phyloP scores from a whole-genome alignment of 2,888 invertebrate species.

The Hypsopygia costalis region DNA sequence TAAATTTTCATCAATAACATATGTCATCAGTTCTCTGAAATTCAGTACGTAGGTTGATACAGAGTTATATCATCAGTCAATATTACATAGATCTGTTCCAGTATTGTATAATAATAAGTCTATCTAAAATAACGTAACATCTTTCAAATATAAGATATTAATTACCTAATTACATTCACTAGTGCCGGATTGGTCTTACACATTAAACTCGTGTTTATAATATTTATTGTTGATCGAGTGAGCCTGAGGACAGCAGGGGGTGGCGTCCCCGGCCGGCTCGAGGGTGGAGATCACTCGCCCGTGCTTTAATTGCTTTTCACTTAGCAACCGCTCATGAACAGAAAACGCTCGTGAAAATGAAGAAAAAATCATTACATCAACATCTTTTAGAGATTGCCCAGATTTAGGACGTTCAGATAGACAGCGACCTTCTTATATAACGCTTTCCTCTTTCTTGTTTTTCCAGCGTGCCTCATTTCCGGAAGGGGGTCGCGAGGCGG shows the following conservation, averaged over 20 bases:
- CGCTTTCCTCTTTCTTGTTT: slow-evolving; percentile 78
- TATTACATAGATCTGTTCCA: no score
- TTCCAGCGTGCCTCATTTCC: slow-evolving; percentile 79
- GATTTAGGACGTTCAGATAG: slow-evolving; percentile 73
- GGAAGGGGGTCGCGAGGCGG: slow-evolving; percentile 64
- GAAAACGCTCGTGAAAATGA: slow-evolving; percentile 71
- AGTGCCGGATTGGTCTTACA: background rate
- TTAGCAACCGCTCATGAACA: slow-evolving; percentile 80
- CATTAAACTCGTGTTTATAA: slow-evolving; percentile 37
- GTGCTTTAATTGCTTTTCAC: slow-evolving; percentile 81
- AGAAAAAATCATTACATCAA: slow-evolving; percentile 80
- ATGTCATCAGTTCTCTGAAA: no score
- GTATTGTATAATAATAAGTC: no score
- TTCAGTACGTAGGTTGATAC: no score
- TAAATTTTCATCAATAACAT: no score
- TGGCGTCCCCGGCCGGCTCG: slow-evolving; percentile 30
- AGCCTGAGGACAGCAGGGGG: slow-evolving; percentile 40
- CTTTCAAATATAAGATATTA: no score
- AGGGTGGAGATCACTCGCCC: slow-evolving; percentile 77
- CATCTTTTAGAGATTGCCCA: slow-evolving; percentile 78
- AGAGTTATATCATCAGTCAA: no score
- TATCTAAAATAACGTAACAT: no score
- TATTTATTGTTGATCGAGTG: slow-evolving; percentile 66
- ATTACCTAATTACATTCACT: no score
- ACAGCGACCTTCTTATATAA: slow-evolving; percentile 72